Evolutionary conservation across 2,113 vertebrate species (phyloP).

Genomic region (Plestiodon gilberti): DNA sequence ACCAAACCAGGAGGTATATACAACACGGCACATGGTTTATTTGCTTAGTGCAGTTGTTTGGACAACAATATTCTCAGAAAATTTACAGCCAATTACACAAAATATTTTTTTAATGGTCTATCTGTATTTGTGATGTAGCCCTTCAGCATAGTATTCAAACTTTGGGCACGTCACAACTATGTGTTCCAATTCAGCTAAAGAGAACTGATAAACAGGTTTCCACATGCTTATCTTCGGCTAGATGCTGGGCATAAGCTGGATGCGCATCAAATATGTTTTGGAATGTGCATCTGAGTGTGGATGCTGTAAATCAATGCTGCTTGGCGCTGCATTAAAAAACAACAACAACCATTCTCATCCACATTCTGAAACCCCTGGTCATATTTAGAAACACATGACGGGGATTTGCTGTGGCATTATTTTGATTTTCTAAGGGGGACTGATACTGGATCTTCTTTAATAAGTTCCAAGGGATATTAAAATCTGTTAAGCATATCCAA

Average conservation of each 20-base stretch:
- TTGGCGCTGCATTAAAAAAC: too few relatives aligned
- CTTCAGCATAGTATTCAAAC: too few relatives aligned
- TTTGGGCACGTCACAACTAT: too few relatives aligned
- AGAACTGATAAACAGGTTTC: not conserved
- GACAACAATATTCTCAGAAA: too few relatives aligned
- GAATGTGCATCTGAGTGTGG: not conserved
- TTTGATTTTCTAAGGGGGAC: slow-evolving; percentile 26
- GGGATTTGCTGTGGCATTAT: not conserved
- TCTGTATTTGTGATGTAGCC: too few relatives aligned
- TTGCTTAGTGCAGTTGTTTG: too few relatives aligned
- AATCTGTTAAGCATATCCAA: slow-evolving; percentile 24
- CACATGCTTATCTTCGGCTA: not conserved
- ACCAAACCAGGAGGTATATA: too few relatives aligned
- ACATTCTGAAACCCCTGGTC: not conserved
- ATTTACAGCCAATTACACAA: too few relatives aligned
- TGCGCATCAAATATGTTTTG: not conserved
- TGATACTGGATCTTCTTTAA: slow-evolving; percentile 4
- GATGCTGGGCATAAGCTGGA: not conserved
- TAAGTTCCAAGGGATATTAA: slow-evolving; percentile 2
- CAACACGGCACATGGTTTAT: too few relatives aligned
- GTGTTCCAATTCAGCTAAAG: not conserved
- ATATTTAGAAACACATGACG: not conserved
- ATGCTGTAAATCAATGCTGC: too few relatives aligned
- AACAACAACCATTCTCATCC: too few relatives aligned
- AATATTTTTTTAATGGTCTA: too few relatives aligned